Conservation (phyloP, 2,888 invertebrate genomes). For the Blastobasis lacticolella region DNA sequence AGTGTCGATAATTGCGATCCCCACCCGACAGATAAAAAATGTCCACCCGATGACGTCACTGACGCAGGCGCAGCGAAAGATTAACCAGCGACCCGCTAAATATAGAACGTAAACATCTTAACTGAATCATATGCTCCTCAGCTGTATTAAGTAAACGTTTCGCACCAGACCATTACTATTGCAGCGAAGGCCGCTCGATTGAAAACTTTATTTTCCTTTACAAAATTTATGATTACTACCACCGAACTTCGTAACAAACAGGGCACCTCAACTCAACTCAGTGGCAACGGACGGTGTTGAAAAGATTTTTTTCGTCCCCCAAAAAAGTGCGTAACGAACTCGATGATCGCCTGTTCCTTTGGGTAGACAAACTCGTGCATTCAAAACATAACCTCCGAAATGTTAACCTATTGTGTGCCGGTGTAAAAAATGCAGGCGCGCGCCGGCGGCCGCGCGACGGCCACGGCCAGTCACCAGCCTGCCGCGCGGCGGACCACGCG, state of each 20-base stretch:
- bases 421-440: constrained; percentile 58
- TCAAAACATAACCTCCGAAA: constrained; percentile 64
- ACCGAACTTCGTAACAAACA: too few relatives aligned
- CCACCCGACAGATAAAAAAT: constrained; percentile 28
- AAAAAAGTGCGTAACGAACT: constrained; percentile 2
- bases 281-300: background rate
- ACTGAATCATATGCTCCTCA: constrained; percentile 51
- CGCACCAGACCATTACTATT: background rate
- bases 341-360: constrained; percentile 3
- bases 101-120: constrained; percentile 56
- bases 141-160: constrained; percentile 37
- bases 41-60: constrained; percentile 33
- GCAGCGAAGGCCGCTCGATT: too few relatives aligned
- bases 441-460: constrained; percentile 4
- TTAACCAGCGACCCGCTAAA: constrained; percentile 43
- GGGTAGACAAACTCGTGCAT: constrained; percentile 22
- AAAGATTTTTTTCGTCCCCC: background rate
- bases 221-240: too few relatives aligned
- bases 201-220: too few relatives aligned
- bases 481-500: constrained; percentile 42
- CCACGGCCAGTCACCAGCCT: constrained; percentile 43
- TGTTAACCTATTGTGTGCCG: constrained; percentile 45
- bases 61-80: constrained; percentile 43
- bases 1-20: constrained; percentile 36
- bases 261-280: too few relatives aligned